Conservation (phyloP, 1,140 invertebrate species). For the Drosophila cardini region DNA sequence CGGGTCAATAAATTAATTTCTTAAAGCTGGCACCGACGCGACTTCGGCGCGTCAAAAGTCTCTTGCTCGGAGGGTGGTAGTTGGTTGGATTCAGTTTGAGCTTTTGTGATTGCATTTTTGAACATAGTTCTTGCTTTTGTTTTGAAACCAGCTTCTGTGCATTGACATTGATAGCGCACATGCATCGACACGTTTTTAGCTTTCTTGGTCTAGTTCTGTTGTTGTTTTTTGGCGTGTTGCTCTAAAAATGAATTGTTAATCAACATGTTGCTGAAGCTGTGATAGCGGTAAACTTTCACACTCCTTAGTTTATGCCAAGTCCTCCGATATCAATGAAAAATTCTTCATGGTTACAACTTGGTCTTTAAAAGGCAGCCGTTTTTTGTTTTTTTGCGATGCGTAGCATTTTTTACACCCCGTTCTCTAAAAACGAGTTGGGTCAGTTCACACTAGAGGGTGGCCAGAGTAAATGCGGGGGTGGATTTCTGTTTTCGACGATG, state of each 20-base stretch:
- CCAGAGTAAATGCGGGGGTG: too few species aligned
- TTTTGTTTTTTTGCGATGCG: too few species aligned
- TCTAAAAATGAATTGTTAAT: conserved; percentile 53
- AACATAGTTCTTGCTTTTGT: not conserved
- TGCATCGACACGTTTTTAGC: conserved; percentile 48
- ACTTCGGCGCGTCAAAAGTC: not conserved
- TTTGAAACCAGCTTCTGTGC: conserved; percentile 19
- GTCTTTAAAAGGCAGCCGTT: too few species aligned
- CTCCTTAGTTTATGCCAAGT: too few species aligned
- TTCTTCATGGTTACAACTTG: too few species aligned
- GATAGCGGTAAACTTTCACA: too few species aligned
- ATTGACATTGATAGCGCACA: conserved; percentile 32
- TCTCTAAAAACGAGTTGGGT: too few species aligned
- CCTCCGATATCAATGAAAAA: too few species aligned
- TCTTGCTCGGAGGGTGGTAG: conserved; percentile 9
- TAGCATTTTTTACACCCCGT: too few species aligned
- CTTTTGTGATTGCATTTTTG: conserved; percentile 8
- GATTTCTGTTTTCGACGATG: too few species aligned
- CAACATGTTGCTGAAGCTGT: conserved; percentile 18
- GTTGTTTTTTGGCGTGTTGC: conserved; percentile 25
- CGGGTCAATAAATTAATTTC: not conserved
- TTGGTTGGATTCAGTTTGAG: not conserved
- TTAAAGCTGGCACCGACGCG: not conserved
- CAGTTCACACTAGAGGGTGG: too few species aligned
- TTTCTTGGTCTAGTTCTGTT: not conserved